Base-by-base conservation (phyloP, 2,113 vertebrate species). In the Emydura subglobosa region DNA sequence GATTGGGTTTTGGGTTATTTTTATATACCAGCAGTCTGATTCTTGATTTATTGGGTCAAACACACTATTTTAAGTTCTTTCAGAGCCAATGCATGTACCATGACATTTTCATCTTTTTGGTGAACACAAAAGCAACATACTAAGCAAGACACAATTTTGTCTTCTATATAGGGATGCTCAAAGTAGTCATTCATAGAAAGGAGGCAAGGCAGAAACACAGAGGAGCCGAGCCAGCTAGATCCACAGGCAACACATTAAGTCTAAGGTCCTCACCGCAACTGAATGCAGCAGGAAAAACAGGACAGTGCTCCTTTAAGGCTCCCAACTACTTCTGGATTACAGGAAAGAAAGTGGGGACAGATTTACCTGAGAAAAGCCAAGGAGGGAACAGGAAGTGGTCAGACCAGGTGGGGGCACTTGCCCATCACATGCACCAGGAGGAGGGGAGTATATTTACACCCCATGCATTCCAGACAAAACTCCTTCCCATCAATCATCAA, bases 31-130 rank as follows among this genome's bases (percentile, higher is more conserved):
- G n/a, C 12, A 21, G 31, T 27, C 6, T 5, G 11, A 44, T 44
- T 76, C 42, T 10, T 76, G 39, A 76, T 44, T 44, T 44, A 76
- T n/a, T 68, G 61, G 16, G 6, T 68, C 61, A 3, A 39, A 57
- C 44, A 92, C 10, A 47, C 29, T 39, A 61, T 84, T 93, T 90
- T 92, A 88, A 96, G 86, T 94, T 89, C 42, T 57, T 74, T 54
- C 53, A 95, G 90, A 93, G 79, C 42, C 24, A 88, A 65, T 82
- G 81, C 84, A 88, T 34, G 79, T 2, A 72, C 19, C 6, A 1
- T 29, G 86, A 86, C 81, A 95, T 90, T n/a, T 49, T 76, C 5
- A 84, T 74, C 57, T 90, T 61, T 59, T 87, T 11, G 50, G 74
- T 31, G 86, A 79, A 39, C 86, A 55, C 83, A 85, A 39, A 92